Conservation (phyloP, 2,888 invertebrate genomes). For the Platerodrilus igneus region DNA sequence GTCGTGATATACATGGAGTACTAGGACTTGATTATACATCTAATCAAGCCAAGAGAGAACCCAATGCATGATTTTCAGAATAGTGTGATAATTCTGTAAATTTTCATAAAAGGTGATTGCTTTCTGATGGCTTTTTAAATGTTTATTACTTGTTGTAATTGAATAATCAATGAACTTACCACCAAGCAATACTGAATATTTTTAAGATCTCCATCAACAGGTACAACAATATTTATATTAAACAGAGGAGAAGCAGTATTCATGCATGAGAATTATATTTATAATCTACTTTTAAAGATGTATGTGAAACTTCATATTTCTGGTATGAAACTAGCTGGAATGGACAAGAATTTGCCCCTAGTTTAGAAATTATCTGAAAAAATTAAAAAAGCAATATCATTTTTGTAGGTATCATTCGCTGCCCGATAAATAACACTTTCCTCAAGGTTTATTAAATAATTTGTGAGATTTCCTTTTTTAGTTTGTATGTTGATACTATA, state of each 20-base stretch:
- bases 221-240: constrained; percentile 88
- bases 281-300: constrained; percentile 93
- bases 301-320: constrained; percentile 89
- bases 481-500: no score
- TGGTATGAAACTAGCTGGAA: constrained; percentile 93
- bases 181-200: constrained; percentile 82
- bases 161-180: constrained; percentile 51
- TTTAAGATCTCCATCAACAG: constrained; percentile 81
- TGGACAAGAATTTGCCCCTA: constrained; percentile 87
- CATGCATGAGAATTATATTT: constrained; percentile 94
- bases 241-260: constrained; percentile 79
- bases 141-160: neutral
- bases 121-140: constrained; percentile 53
- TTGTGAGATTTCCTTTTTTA: no score
- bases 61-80: constrained; percentile 83
- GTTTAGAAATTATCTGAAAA: constrained; percentile 58
- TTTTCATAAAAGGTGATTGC: constrained; percentile 83
- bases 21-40: constrained; percentile 81
- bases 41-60: constrained; percentile 86
- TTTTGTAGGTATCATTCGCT: no score
- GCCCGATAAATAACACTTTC: no score
- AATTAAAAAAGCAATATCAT: no score
- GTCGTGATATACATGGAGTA: constrained; percentile 77
- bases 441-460: no score
- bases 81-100: constrained; percentile 90